Base-by-base conservation (phyloP, 2,797 vertebrate genomes). In the Trachops cirrhosus region DNA sequence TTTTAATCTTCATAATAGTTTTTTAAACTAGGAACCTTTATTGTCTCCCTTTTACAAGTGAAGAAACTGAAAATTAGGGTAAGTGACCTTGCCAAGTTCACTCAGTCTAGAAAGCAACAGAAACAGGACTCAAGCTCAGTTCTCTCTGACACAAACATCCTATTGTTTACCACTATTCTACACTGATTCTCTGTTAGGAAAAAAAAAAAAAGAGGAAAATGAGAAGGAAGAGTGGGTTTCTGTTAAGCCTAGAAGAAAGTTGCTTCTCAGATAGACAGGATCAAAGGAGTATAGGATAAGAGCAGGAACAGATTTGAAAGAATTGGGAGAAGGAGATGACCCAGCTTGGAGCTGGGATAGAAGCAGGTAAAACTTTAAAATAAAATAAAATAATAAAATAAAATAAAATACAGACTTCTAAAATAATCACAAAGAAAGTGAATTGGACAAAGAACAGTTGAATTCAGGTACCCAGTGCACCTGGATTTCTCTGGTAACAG, bases 401-500 rank as follows among this genome's bases (percentile, higher is more conserved):
- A 84, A 88, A 86, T 62, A 34, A 88, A 92, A 54, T n/a, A 24
- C 10, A 94, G 82, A 85, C n/a, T 92, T 83, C 64, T 87, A 46
- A 92, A 94, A 92, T 78, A 88, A 93, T 22, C 59, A 62, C 10
- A 39, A 39, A 79, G 64, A 15, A 68, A 79, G 84, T 41, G 37
- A 94, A 91, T 2, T 70, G 32, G 29, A 75, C 48, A 39, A 62
- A 92, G 88, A 84, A 24, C 8, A 22, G 80, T 67, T 52, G 52
- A 77, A 84, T 46, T 90, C 52, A 26, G 67, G 52, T 91, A 46
- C 37, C 44, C 29, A 52, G 7, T 52, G 1, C 59, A 79, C 86
- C 62, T 86, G 64, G 52, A 94, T 79, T 91, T 71, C 89, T 97
- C 82, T 95, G 88, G 68, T 59, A 87, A 41, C 15, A 84, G 71